A percentile compares a stretch with the other conserved stretches of the same genome.
phyloP scores from a whole-genome alignment of 2,888 invertebrate genomes.

The Atrina japonica region DNA sequence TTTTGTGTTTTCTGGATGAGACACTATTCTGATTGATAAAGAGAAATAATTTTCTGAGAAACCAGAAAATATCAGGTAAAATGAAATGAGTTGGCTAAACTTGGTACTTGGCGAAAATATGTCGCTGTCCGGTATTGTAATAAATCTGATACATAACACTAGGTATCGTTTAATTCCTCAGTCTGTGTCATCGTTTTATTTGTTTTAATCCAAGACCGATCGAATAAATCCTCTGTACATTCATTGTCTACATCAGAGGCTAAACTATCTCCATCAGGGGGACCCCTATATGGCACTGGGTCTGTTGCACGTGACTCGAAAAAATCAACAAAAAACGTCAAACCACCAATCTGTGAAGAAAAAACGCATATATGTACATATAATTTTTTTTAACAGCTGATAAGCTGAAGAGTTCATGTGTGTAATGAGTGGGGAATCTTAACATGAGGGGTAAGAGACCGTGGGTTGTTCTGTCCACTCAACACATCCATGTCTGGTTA shows the following conservation, averaged over 20 bases:
- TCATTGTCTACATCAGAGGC: constrained; percentile 10
- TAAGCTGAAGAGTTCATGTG: background rate
- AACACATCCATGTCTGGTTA: too few species aligned
- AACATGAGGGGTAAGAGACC: too few species aligned
- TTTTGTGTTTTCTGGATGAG: too few species aligned
- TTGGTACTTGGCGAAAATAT: too few species aligned
- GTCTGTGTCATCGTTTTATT: background rate
- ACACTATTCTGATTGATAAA: too few species aligned
- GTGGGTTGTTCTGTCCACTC: too few species aligned
- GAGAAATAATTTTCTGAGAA: too few species aligned
- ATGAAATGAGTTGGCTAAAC: too few species aligned
- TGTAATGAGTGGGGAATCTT: background rate
- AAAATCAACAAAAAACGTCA: constrained; percentile 23
- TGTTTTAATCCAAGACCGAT: constrained; percentile 27
- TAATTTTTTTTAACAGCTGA: background rate
- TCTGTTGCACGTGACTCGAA: constrained; percentile 34
- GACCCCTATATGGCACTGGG: constrained; percentile 29
- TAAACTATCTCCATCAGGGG: constrained; percentile 8
- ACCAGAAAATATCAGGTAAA: too few species aligned
- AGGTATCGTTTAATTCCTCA: background rate
- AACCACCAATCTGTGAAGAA: constrained; percentile 3
- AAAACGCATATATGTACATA: background rate
- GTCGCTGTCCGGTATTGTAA: too few species aligned
- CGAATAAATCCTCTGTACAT: constrained; percentile 30
- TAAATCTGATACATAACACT: too few species aligned